Conservation (phyloP, 2,888 invertebrate species). For the Habroteleia sp. region DNA sequence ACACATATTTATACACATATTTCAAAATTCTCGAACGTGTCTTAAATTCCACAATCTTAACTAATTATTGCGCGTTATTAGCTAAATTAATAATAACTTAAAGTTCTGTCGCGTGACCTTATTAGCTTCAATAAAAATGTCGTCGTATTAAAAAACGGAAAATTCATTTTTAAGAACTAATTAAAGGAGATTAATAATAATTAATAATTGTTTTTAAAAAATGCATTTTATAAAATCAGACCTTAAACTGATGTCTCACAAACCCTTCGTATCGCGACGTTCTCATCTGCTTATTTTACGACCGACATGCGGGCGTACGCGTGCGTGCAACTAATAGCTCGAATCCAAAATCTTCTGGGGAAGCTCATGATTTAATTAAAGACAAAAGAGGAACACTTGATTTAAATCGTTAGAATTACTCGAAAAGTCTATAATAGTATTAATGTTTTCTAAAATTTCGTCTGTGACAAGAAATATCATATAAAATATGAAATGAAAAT, state of each 20-base stretch:
- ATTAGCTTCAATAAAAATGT: no score
- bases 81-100: no score
- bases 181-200: not conserved
- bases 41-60: no score
- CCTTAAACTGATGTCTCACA: conserved; percentile 14
- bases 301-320: conserved; percentile 40
- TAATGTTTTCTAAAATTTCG: no score
- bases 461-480: no score
- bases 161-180: no score
- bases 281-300: conserved; percentile 32
- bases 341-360: conserved; percentile 39
- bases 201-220: not conserved
- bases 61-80: no score
- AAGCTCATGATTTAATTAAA: conserved; percentile 37
- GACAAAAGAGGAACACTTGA: conserved; percentile 34
- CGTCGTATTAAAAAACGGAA: no score
- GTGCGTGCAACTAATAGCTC: conserved; percentile 49
- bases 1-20: no score
- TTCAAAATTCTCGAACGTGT: no score
- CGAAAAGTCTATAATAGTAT: conserved; percentile 9
- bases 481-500: no score
- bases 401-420: conserved; percentile 26
- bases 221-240: conserved; percentile 21
- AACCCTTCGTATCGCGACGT: conserved; percentile 27
- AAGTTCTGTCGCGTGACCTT: no score